Conservation (phyloP, 2,113 vertebrate species). For the Etheostoma spectabile region DNA sequence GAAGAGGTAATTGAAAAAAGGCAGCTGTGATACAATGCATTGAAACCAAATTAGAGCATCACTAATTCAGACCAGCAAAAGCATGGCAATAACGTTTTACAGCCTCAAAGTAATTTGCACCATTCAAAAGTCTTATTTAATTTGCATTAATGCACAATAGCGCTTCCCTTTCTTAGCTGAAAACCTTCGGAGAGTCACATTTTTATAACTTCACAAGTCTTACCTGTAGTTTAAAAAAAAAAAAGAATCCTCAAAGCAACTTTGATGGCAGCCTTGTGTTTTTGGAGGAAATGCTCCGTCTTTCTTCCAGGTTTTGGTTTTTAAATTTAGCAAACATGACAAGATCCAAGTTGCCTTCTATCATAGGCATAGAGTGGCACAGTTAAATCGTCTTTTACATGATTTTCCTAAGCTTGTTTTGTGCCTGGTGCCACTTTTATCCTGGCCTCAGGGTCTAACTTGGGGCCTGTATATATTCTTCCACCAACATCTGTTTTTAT, state of each 20-base stretch:
- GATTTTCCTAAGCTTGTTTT: conserved; percentile 37
- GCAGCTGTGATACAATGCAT: conserved; percentile 14
- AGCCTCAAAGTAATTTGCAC: conserved; percentile 28
- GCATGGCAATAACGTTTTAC: conserved; percentile 26
- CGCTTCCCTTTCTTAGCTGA: not conserved
- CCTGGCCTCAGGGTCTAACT: conserved; percentile 33
- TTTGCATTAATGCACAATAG: conserved; percentile 16
- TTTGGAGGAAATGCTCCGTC: not conserved
- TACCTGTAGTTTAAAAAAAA: conserved; percentile 1
- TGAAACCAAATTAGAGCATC: conserved; percentile 13
- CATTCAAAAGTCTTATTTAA: not conserved
- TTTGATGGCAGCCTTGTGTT: conserved; percentile 25
- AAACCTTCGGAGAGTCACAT: conserved; percentile 14
- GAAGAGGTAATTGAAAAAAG: conserved; percentile 39
- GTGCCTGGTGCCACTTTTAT: conserved; percentile 49
- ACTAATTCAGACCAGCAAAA: conserved; percentile 41
- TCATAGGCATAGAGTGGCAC: not conserved
- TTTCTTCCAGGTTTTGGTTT: conserved; percentile 22
- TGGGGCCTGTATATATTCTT: conserved; percentile 14
- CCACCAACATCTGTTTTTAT: conserved; percentile 58
- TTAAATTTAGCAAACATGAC: conserved; percentile 19
- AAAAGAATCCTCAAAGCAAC: conserved; percentile 4
- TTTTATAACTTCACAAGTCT: conserved; percentile 14
- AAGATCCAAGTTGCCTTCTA: conserved; percentile 21
- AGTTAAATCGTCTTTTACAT: conserved; percentile 15